Percentiles rank a stretch among this genome's conserved stretches.
Conservation (phyloP, 2,888 invertebrate species). For the Monopis laevigella region DNA sequence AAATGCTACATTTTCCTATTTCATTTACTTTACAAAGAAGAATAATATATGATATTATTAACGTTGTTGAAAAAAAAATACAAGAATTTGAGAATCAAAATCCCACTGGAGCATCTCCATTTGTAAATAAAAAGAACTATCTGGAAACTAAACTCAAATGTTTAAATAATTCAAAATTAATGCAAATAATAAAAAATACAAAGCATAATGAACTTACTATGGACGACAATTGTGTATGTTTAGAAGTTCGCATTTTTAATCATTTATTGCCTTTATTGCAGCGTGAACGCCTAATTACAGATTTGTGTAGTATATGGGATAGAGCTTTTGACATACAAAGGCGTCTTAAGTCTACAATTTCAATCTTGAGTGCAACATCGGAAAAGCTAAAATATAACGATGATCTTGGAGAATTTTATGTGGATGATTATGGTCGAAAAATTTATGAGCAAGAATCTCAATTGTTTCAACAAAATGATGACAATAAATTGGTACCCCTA, state of each 20-base stretch:
- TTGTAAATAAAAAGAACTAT: slow-evolving; percentile 41
- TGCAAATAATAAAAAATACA: slow-evolving; percentile 18
- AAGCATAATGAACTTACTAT: slow-evolving; percentile 16
- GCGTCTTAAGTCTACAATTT: slow-evolving; percentile 45
- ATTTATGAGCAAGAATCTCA: slow-evolving; percentile 42
- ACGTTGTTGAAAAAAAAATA: slow-evolving; percentile 38
- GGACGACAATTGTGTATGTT: slow-evolving; percentile 39
- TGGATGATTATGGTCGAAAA: slow-evolving; percentile 49
- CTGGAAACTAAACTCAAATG: slow-evolving; percentile 35
- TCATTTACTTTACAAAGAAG: slow-evolving; percentile 42
- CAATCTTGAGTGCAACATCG: slow-evolving; percentile 47
- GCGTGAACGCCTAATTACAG: slow-evolving; percentile 46
- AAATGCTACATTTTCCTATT: slow-evolving; percentile 38
- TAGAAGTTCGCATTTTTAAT: slow-evolving; percentile 48
- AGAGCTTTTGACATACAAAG: slow-evolving; percentile 41
- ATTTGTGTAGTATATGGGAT: slow-evolving; percentile 50
- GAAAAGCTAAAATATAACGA: slow-evolving; percentile 48
- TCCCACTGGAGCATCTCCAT: slow-evolving; percentile 36
- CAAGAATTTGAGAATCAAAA: slow-evolving; percentile 34
- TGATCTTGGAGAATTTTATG: slow-evolving; percentile 42
- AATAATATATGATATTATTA: slow-evolving; percentile 43
- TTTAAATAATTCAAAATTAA: slow-evolving; percentile 37
- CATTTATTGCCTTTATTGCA: slow-evolving; percentile 38
- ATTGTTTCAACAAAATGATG: slow-evolving; percentile 46
- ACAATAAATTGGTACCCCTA: slow-evolving; percentile 40